These are phyloP conservation scores for Helobdella robusta DNA, from an alignment of 2,888 invertebrate species.

Conservation along the genomic window DNA sequence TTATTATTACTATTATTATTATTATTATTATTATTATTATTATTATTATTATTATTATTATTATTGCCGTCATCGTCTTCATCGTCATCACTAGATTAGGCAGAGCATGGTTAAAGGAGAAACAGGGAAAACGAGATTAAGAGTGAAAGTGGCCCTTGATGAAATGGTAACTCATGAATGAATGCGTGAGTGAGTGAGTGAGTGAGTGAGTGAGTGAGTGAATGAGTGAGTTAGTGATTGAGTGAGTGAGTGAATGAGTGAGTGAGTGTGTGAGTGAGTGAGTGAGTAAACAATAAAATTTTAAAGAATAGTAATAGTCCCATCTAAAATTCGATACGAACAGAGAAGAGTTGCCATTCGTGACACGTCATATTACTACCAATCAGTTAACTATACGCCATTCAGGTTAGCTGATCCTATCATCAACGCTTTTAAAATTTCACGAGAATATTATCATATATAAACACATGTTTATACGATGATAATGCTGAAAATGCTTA, in stretches of 20 bases:
- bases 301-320: too few species aligned
- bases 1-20: too few species aligned
- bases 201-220: too few species aligned
- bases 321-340: too few species aligned
- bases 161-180: conserved; percentile 37
- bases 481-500: background rate
- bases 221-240: too few species aligned
- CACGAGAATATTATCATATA: background rate
- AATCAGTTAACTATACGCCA: conserved; percentile 15
- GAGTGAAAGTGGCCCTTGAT: conserved; percentile 39
- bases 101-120: conserved; percentile 35
- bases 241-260: too few species aligned
- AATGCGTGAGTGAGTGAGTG: too few species aligned
- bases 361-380: conserved; percentile 17
- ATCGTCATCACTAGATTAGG: conserved; percentile 12
- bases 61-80: too few species aligned
- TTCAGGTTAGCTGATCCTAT: conserved; percentile 12
- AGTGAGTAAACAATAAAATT: too few species aligned
- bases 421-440: background rate
- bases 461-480: background rate
- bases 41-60: too few species aligned
- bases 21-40: too few species aligned
- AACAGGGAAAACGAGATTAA: conserved; percentile 34
- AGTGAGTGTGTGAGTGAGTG: too few species aligned
- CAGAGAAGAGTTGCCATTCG: conserved; percentile 19